A percentile compares a stretch with the other conserved stretches of the same genome.
phyloP scores from a whole-genome alignment of 2,888 invertebrate species.

The Merodon equestris region DNA sequence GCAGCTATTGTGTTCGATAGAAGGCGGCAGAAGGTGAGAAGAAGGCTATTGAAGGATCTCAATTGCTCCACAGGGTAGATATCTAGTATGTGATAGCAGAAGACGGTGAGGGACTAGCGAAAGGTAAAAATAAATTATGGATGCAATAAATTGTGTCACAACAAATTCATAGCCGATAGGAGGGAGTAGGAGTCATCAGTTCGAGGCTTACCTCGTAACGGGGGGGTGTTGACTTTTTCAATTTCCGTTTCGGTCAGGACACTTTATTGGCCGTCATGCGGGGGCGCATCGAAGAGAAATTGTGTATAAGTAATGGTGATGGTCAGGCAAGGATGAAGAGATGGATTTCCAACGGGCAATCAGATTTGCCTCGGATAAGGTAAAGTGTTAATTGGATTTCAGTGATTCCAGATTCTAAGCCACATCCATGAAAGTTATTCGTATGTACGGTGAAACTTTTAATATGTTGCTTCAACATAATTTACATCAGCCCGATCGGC shows the following conservation, averaged over 20 bases:
- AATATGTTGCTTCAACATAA: too few relatives aligned
- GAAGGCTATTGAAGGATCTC: slow-evolving; percentile 33
- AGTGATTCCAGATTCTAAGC: too few relatives aligned
- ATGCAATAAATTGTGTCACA: slow-evolving; percentile 65
- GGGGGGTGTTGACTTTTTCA: slow-evolving; percentile 22
- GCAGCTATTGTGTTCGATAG: slow-evolving; percentile 49
- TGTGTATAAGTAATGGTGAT: too few relatives aligned
- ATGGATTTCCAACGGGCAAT: too few relatives aligned
- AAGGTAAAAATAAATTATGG: slow-evolving; percentile 54
- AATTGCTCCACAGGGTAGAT: slow-evolving; percentile 37
- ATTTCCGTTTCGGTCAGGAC: slow-evolving; percentile 40
- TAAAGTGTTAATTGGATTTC: too few relatives aligned
- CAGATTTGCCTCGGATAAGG: too few relatives aligned
- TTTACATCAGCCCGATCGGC: too few relatives aligned
- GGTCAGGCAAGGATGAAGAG: too few relatives aligned
- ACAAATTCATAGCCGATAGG: slow-evolving; percentile 48
- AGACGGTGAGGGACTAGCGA: not conserved
- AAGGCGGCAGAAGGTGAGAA: slow-evolving; percentile 20
- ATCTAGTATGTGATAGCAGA: not conserved
- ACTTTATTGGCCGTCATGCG: not conserved
- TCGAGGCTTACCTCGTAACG: slow-evolving; percentile 24
- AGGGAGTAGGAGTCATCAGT: slow-evolving; percentile 27
- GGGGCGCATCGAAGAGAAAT: too few relatives aligned
- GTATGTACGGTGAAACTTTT: too few relatives aligned
- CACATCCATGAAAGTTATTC: too few relatives aligned